These are phyloP conservation scores for Phaenicophaeus curvirostris DNA, from an alignment of 2,797 vertebrate genomes.

Conservation along the genomic window DNA sequence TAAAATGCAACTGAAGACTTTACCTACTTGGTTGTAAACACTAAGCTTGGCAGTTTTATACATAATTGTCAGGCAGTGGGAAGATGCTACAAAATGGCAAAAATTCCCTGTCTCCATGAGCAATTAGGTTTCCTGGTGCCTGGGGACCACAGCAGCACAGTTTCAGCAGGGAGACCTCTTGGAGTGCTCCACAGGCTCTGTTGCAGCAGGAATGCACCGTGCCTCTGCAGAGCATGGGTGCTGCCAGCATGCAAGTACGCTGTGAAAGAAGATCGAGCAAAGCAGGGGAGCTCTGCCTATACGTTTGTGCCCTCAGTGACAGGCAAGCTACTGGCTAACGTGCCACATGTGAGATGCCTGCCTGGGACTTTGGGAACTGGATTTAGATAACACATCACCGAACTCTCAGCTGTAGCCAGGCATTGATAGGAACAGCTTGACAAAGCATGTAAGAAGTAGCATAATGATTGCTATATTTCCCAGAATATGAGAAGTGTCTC, in stretches of 20 bases:
- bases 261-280: neutral
- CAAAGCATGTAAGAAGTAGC: neutral
- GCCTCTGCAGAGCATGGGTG: neutral
- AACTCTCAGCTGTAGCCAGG: neutral
- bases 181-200: neutral
- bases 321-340: neutral
- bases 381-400: neutral
- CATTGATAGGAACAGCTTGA: neutral
- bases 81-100: neutral
- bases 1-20: neutral
- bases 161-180: neutral
- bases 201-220: rapidly evolving
- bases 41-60: neutral
- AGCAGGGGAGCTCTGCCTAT: neutral
- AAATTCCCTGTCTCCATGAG: neutral
- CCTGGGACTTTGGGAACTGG: neutral
- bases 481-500: neutral
- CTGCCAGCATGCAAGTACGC: neutral
- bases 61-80: neutral
- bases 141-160: neutral
- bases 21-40: neutral
- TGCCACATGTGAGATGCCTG: neutral
- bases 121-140: neutral
- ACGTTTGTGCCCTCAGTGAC: neutral
- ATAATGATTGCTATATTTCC: neutral